These are phyloP conservation scores for Chitala chitala DNA, from an alignment of 2,113 vertebrate genomes.

Conservation along the genomic window DNA sequence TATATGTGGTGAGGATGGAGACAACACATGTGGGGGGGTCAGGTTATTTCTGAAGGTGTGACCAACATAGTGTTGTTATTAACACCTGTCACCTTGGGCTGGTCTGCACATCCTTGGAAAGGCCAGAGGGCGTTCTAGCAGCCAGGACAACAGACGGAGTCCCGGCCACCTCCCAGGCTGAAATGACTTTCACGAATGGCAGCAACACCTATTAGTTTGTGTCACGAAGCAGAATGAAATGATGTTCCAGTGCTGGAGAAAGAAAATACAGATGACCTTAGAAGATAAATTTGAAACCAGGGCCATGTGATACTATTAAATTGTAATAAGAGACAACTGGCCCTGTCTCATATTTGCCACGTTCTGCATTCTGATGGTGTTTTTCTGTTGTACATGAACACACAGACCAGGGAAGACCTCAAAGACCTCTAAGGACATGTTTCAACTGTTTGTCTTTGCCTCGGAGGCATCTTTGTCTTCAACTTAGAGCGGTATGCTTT, in stretches of 20 bases:
- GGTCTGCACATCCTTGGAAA: neutral
- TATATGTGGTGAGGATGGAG: neutral
- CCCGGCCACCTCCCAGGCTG: too few species aligned
- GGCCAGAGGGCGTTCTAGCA: neutral
- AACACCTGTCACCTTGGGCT: neutral
- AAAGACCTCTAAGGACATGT: neutral
- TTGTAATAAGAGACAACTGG: too few species aligned
- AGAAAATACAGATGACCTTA: too few species aligned
- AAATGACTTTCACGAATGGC: neutral
- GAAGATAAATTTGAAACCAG: neutral
- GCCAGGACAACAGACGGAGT: neutral
- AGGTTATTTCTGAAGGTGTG: conserved; percentile 14
- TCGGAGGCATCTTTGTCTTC: neutral
- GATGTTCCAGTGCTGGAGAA: neutral
- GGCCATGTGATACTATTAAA: too few species aligned
- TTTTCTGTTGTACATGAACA: too few species aligned
- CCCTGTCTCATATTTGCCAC: too few species aligned
- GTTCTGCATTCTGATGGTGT: too few species aligned
- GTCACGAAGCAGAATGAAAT: neutral
- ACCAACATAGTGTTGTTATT: neutral
- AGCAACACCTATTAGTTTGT: neutral
- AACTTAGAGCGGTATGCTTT: neutral
- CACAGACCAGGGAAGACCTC: too few species aligned
- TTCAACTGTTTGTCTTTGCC: neutral
- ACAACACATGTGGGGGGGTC: neutral